Evolutionary conservation across 2,888 invertebrate species (phyloP).

Genomic region (Tuta absoluta): DNA sequence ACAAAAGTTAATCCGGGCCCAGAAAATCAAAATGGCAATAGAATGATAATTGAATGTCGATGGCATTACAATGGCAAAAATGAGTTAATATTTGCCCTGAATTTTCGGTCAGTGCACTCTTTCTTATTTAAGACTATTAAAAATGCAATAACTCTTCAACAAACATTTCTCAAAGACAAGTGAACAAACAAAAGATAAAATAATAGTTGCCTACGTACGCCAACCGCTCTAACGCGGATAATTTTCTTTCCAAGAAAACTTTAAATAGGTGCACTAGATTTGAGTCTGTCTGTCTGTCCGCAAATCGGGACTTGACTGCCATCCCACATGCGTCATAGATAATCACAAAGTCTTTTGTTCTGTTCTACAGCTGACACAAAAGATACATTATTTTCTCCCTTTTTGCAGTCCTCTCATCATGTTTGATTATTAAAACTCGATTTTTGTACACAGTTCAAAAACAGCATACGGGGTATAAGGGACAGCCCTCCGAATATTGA

Average conservation of each 20-base stretch:
- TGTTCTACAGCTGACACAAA: conserved; percentile 36
- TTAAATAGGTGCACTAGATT: conserved; percentile 59
- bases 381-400: conserved; percentile 25
- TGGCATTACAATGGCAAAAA: neutral
- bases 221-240: conserved; percentile 15
- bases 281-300: conserved; percentile 42
- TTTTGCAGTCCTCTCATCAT: neutral
- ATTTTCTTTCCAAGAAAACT: conserved; percentile 51
- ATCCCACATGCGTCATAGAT: conserved; percentile 54
- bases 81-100: neutral
- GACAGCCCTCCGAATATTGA: no score
- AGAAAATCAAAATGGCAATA: no score
- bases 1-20: no score
- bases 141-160: conserved; percentile 39
- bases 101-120: neutral
- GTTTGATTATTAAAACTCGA: conserved; percentile 8
- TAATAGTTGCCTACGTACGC: neutral
- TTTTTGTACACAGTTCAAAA: no score
- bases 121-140: conserved; percentile 18
- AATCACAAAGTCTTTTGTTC: conserved; percentile 42
- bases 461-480: no score
- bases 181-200: conserved; percentile 41
- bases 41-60: no score
- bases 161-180: conserved; percentile 38
- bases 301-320: conserved; percentile 53